These are phyloP conservation scores for Drosophila kambysellisi DNA, from an alignment of 2,888 invertebrate genomes.

Conservation along the genomic window DNA sequence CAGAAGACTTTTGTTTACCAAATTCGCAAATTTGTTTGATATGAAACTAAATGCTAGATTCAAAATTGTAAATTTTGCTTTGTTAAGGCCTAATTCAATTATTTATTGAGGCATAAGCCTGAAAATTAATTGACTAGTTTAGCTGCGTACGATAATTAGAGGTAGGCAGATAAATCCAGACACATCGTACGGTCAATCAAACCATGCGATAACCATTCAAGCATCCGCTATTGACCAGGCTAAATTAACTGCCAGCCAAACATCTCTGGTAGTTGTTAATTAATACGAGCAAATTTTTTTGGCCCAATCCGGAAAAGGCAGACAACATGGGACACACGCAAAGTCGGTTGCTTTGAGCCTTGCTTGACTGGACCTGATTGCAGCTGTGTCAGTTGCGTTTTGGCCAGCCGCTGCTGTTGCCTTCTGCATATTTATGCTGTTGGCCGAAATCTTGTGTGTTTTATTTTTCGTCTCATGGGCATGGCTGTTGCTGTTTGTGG, in stretches of 20 bases:
- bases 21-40: neutral
- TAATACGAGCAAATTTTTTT: conserved; percentile 55
- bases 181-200: conserved; percentile 72
- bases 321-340: conserved; percentile 50
- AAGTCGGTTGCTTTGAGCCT: conserved; percentile 18
- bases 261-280: conserved; percentile 70
- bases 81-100: conserved; percentile 44
- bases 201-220: conserved; percentile 52
- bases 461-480: conserved; percentile 26
- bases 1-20: neutral
- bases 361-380: conserved; percentile 24
- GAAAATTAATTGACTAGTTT: conserved; percentile 35
- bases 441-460: conserved; percentile 55
- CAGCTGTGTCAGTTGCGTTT: conserved; percentile 48
- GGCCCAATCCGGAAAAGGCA: conserved; percentile 12
- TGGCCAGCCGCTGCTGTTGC: conserved; percentile 57
- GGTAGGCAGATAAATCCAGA: conserved; percentile 21
- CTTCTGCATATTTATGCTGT: conserved; percentile 70
- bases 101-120: conserved; percentile 64
- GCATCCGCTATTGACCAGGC: conserved; percentile 44
- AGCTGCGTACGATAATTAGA: conserved; percentile 17
- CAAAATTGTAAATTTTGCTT: conserved; percentile 7
- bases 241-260: conserved; percentile 27
- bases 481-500: conserved; percentile 35
- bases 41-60: neutral